These are phyloP conservation scores for Zosterops lateralis DNA, from an alignment of 2,113 vertebrate species.

Conservation along the genomic window DNA sequence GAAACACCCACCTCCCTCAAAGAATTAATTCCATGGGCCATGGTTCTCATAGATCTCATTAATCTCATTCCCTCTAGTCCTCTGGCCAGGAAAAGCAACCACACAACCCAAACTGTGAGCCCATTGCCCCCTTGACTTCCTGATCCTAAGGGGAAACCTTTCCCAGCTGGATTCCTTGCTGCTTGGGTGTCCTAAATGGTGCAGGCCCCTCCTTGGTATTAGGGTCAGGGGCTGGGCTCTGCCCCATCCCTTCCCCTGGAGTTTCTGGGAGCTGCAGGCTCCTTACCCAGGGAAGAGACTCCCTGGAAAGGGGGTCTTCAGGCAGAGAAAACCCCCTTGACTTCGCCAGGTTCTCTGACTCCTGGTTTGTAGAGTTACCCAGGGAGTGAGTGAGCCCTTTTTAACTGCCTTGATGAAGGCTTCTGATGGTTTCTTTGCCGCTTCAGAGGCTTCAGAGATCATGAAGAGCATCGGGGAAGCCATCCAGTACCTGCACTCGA, in stretches of 20 bases:
- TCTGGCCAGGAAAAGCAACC: not conserved
- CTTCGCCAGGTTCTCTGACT: not conserved
- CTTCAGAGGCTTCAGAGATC: constrained; percentile 92
- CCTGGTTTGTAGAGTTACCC: not conserved
- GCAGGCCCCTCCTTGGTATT: not conserved
- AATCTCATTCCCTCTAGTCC: not conserved
- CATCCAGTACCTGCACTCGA: constrained; percentile 90
- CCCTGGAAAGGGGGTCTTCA: accelerated
- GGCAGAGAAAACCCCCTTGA: not conserved
- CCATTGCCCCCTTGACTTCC: accelerated
- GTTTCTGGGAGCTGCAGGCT: not conserved
- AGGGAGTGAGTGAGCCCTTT: not conserved
- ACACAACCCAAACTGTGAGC: not conserved
- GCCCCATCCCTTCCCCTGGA: not conserved
- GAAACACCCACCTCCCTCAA: not conserved
- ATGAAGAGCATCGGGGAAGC: constrained; percentile 97
- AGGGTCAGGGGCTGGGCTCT: not conserved
- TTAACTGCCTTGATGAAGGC: not conserved
- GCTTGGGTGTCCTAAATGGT: not conserved
- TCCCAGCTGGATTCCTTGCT: not conserved
- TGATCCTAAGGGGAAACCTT: not conserved
- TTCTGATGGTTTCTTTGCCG: not conserved
- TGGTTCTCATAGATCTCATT: not conserved
- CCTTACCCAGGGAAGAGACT: not conserved
- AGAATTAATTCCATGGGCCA: not conserved